Percentiles rank a stretch among this genome's conserved stretches.
Conservation (phyloP, 2,888 invertebrate species). For the Galerucella calmariensis region DNA sequence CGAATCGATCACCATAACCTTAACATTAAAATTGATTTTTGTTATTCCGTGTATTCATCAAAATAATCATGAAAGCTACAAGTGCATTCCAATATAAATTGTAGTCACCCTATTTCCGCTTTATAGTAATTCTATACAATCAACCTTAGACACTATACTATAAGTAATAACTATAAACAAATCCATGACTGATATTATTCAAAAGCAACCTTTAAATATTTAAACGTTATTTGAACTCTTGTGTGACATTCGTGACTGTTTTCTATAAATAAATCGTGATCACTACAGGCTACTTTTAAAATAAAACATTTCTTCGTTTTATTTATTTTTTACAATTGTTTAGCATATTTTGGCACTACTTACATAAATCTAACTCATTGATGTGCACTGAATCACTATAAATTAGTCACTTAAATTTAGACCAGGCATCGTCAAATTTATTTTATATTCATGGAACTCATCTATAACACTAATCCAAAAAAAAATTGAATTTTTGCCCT, state of each 20-base stretch:
- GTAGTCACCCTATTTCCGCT: no score
- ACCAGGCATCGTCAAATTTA: background rate
- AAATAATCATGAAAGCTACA: no score
- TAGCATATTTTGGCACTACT: conserved; percentile 22
- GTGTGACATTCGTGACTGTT: conserved; percentile 37
- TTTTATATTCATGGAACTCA: no score
- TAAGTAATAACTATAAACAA: conserved; percentile 11
- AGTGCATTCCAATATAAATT: no score
- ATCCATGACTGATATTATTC: background rate
- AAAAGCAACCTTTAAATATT: background rate
- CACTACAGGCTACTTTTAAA: conserved; percentile 5
- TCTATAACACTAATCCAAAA: no score
- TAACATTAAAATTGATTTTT: no score
- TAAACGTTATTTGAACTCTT: conserved; percentile 16
- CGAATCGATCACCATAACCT: no score
- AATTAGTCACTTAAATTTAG: conserved; percentile 29
- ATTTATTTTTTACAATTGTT: conserved; percentile 21
- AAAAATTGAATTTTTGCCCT: no score
- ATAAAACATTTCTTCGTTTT: background rate
- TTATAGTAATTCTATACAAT: no score
- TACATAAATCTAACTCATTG: conserved; percentile 33
- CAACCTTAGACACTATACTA: background rate
- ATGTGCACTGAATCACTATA: conserved; percentile 36
- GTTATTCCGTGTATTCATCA: no score
- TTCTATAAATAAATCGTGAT: conserved; percentile 40